These are phyloP conservation scores for Microcebus ravelobensis DNA, from an alignment of 2,113 vertebrate species.

Conservation along the genomic window DNA sequence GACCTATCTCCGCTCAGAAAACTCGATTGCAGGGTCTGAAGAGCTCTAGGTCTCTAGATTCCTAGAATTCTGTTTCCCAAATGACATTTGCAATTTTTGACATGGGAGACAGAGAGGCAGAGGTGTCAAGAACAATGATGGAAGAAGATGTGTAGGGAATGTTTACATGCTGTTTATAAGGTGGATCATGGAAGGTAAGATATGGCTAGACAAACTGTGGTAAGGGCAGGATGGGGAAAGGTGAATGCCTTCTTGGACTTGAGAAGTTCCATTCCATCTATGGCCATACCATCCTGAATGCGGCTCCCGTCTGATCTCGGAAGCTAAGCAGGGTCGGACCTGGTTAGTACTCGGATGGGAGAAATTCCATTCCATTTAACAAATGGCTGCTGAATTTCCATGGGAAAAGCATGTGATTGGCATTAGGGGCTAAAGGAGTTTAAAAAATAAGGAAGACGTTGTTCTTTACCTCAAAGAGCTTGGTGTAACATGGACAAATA, in stretches of 20 bases:
- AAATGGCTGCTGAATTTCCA: not conserved
- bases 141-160: not conserved
- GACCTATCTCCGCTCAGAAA: not conserved
- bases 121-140: not conserved
- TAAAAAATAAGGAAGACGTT: not conserved
- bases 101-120: not conserved
- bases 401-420: not conserved
- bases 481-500: not conserved
- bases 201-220: not conserved
- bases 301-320: too few relatives aligned
- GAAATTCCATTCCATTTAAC: not conserved
- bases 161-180: not conserved
- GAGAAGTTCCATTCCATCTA: not conserved
- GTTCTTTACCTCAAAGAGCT: not conserved
- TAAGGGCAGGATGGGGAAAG: not conserved
- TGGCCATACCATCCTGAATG: too few relatives aligned
- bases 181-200: not conserved
- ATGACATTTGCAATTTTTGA: not conserved
- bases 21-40: not conserved
- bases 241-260: not conserved
- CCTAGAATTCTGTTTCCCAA: conserved; percentile 25
- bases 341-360: too few relatives aligned
- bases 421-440: not conserved
- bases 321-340: too few relatives aligned
- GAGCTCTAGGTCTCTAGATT: not conserved